Evolutionary conservation across 2,797 vertebrate species (phyloP), one percentile per base, ranked within the genome.

Genomic region (Sparidentex hasta): DNA sequence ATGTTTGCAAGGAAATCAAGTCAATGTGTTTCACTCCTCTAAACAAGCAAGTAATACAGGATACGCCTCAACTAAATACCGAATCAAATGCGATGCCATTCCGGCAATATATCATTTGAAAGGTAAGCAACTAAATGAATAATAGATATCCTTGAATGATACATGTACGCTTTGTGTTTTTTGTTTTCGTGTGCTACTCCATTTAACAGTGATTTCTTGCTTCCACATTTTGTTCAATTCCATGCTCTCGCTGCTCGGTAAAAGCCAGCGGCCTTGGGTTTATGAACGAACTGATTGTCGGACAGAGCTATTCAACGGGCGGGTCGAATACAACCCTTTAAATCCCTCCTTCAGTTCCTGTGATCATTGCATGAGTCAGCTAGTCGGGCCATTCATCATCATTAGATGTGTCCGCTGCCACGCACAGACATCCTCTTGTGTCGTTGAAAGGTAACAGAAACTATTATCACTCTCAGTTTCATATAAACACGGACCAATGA

Each of bases 111-210:
- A 14, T 50, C 43, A 52, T 38, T 17, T 38, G 51, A 11, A 38
- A 57, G 18, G 56, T 20, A 43, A 57, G 58, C 69, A 52, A 59
- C 5, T 9, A 66, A 56, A 51, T 50, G 4, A 59, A 75, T 51
- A 3, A 48, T 25, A 23, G 33, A 68, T 38, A 25, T 25, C 6
- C 18, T 18, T 27, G 11, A 25, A 14, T 38, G 48, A 73, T 38
- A 25, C 63, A 25, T 2, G 9, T 47, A 23, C 63, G 44, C 6
- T 11, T 25, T 65, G 56, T 68, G 12, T 46, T 51, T 50, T 14
- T 74, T 3, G 6, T n/a, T 44, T 46, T 46, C 4, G 6, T 46
- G 17, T 16, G 44, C 44, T 16, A 46, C 44, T 14, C 11, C 9
- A 59, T 63, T 64, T 50, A 17, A 13, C 46, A 5, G 17, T 38